phyloP scores from a whole-genome alignment of 2,113 vertebrate species.

The Dipodomys stephensi region DNA sequence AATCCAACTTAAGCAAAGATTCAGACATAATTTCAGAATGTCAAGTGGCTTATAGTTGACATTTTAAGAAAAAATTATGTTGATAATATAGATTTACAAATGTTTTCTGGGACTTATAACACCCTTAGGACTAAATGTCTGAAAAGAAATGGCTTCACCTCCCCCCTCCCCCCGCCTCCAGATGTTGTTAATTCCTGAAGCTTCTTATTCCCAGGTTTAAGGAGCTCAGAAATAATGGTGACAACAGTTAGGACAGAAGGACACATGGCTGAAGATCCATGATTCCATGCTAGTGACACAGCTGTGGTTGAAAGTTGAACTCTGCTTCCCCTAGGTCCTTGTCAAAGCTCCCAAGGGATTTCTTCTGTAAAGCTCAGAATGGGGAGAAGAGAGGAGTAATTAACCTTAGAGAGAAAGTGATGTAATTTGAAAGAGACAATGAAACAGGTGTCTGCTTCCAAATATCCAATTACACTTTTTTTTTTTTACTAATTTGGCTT shows the following conservation, averaged over 20 bases:
- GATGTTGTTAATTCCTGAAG: background rate
- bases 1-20: background rate
- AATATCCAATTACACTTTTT: background rate
- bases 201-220: constrained; percentile 15
- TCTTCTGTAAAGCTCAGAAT: background rate
- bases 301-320: background rate
- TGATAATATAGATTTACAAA: constrained; percentile 1
- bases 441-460: background rate
- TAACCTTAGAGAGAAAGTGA: background rate
- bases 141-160: background rate
- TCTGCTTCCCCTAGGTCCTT: background rate
- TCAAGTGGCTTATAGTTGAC: background rate
- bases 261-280: background rate
- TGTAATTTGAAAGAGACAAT: constrained; percentile 28
- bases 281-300: background rate
- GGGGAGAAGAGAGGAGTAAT: background rate
- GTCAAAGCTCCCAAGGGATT: background rate
- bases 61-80: constrained; percentile 6
- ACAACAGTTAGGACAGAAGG: background rate
- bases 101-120: background rate
- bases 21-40: constrained; percentile 27
- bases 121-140: constrained; percentile 31
- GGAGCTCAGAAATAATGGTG: constrained; percentile 22
- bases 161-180: background rate
- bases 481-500: too few relatives aligned